These are phyloP conservation scores for Bagarius yarrelli DNA, from an alignment of 2,113 vertebrate genomes.

Conservation along the genomic window DNA sequence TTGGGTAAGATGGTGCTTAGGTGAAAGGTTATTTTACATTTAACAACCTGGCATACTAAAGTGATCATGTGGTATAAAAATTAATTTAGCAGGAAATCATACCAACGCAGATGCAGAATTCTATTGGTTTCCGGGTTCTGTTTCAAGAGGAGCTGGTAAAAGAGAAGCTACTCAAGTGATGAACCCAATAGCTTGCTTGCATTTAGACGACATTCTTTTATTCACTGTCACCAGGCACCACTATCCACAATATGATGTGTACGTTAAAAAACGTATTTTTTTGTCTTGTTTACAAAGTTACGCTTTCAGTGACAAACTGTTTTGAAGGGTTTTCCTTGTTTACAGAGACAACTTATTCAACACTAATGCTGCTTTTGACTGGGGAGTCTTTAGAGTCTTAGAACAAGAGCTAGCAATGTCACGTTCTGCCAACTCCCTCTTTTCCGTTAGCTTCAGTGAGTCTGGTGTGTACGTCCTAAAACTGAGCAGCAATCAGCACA, in stretches of 20 bases:
- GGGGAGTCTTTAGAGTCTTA: slow-evolving; percentile 79
- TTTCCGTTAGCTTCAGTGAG: slow-evolving; percentile 74
- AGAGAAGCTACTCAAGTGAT: slow-evolving; percentile 64
- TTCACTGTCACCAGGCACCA: slow-evolving; percentile 76
- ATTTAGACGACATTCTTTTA: slow-evolving; percentile 64
- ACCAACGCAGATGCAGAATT: slow-evolving; percentile 26
- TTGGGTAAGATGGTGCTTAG: slow-evolving; percentile 9
- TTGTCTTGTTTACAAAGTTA: not conserved
- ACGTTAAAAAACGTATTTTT: slow-evolving; percentile 55
- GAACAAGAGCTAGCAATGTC: slow-evolving; percentile 66
- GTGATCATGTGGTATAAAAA: slow-evolving; percentile 7
- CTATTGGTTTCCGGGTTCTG: slow-evolving; percentile 32
- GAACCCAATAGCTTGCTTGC: slow-evolving; percentile 81
- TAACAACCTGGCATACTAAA: not conserved
- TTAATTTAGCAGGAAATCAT: slow-evolving; percentile 33
- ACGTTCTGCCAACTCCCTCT: slow-evolving; percentile 63
- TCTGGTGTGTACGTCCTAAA: slow-evolving; percentile 81
- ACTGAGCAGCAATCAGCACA: slow-evolving; percentile 79
- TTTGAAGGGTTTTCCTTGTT: not conserved
- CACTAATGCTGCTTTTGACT: slow-evolving; percentile 81
- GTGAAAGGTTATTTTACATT: slow-evolving; percentile 12
- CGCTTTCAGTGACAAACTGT: not conserved
- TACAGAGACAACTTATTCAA: slow-evolving; percentile 85
- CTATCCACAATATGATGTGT: slow-evolving; percentile 86
- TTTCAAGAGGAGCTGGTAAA: not conserved